Base-by-base conservation (phyloP, 1,140 invertebrate species). In the Camponotus vicinus region DNA sequence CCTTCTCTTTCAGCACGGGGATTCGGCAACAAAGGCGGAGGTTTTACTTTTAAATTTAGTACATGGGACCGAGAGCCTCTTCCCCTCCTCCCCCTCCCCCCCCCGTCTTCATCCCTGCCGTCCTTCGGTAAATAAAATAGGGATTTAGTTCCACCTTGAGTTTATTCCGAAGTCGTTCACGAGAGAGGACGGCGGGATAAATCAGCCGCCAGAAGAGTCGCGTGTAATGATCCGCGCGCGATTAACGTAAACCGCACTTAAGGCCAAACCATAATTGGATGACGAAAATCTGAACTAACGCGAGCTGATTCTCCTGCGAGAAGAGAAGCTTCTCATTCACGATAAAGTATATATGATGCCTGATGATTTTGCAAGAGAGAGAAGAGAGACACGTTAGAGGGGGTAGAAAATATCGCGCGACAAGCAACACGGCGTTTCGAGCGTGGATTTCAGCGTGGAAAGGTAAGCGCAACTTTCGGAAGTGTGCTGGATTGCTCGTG, bases 21-120 rank as follows among this genome's bases (percentile, higher is more conserved):
- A 92, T 94, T 94, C 92, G 86, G 87, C 89, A 93, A 93, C 92
- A 94, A 93, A 93, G 89, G 91, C 92, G 87, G 92, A 90, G 92
- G 91, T 93, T 93, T 93, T 92, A 92, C 89, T 92, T 91, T 93
- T 93, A 93, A 94, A 94, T 94, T 93, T 94, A 93, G 92, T 94
- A 93, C 91, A 92, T 91, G 89, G 87, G 42, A 45, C 89, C 89
- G 92, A 92, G 80, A 92, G 84, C 80, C 88, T 49, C 55, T 61
- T n/a, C 15, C 57, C 70, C 61, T 21, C 52, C 75, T 67, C 75
- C 67, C 21, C 45, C 76, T 80, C 87, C 83, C 37, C 27, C 57
- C 34, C 27, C 61, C 52, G 21, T 45, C 86, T 88, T 82, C 70
- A 71, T 45, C 86, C 64, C 67, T 71, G 86, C 80, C 77, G 66